These are phyloP conservation scores for Peromyscus melanophrys DNA, from an alignment of 2,797 vertebrate species.

Conservation along the genomic window DNA sequence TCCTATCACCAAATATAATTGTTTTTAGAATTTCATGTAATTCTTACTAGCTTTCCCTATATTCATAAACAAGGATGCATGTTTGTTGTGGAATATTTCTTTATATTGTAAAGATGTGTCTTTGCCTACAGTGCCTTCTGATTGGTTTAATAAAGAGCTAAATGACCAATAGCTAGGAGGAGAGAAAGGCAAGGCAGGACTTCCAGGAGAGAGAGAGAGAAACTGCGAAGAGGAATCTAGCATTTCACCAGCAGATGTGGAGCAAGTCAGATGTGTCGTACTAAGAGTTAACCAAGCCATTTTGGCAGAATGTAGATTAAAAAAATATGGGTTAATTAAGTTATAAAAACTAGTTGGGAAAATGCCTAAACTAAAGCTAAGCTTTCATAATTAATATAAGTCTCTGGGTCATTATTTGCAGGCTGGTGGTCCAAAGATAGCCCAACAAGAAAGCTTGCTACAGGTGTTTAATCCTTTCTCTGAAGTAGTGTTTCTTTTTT, in stretches of 20 bases:
- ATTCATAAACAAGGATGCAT: neutral
- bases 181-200: neutral
- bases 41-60: neutral
- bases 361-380: neutral
- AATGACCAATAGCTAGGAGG: neutral
- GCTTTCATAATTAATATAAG: neutral
- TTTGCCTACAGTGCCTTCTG: neutral
- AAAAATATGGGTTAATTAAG: neutral
- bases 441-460: neutral
- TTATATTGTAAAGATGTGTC: neutral
- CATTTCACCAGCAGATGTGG: neutral
- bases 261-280: neutral
- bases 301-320: neutral
- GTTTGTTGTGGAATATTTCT: neutral
- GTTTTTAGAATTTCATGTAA: neutral
- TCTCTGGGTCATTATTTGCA: neutral
- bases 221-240: neutral
- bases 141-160: neutral
- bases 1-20: neutral
- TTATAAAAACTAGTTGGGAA: neutral
- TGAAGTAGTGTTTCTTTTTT: fast-evolving
- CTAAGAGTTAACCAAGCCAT: neutral
- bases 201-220: neutral
- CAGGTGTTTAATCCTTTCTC: neutral
- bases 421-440: neutral